These are phyloP conservation scores for Drosophila insularis DNA, from an alignment of 1,140 invertebrate genomes.

Conservation along the genomic window DNA sequence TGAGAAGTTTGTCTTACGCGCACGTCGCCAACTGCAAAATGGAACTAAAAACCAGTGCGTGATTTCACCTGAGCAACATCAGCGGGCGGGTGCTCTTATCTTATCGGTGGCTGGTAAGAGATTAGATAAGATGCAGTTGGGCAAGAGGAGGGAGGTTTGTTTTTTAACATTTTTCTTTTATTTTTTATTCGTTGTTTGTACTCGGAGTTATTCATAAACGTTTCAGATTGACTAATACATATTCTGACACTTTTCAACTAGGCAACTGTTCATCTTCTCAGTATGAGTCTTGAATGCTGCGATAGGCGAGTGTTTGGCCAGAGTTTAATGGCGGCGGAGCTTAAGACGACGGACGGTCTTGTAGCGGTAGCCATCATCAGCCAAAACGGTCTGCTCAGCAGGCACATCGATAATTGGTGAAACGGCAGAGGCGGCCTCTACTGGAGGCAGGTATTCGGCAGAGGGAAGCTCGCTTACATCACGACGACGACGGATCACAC, in stretches of 20 bases:
- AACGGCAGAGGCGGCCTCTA: conserved; percentile 35
- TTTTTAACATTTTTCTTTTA: conserved; percentile 41
- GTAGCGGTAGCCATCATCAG: conserved; percentile 77
- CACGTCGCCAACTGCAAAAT: conserved; percentile 62
- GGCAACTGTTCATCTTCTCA: conserved; percentile 24
- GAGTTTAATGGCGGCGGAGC: conserved; percentile 65
- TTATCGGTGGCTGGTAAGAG: conserved; percentile 51
- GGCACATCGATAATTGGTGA: conserved; percentile 68
- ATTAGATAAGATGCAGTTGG: conserved; percentile 45
- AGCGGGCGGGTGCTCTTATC: conserved; percentile 52
- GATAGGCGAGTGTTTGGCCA: conserved; percentile 21
- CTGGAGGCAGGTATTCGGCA: conserved; percentile 69
- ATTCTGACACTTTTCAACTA: conserved; percentile 42
- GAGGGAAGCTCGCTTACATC: conserved; percentile 58
- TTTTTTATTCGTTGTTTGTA: conserved; percentile 65
- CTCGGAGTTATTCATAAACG: conserved; percentile 66
- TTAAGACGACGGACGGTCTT: conserved; percentile 76
- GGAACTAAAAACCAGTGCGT: conserved; percentile 58
- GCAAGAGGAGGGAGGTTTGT: background rate
- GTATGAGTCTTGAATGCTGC: conserved; percentile 53
- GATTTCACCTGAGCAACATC: conserved; percentile 44
- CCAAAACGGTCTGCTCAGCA: conserved; percentile 58
- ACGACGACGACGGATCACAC: conserved; percentile 57
- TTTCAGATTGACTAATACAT: conserved; percentile 74
- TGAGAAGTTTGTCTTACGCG: conserved; percentile 48